These are phyloP conservation scores for Hermaeophaga mercurialis DNA, from an alignment of 2,888 invertebrate genomes.

Conservation along the genomic window DNA sequence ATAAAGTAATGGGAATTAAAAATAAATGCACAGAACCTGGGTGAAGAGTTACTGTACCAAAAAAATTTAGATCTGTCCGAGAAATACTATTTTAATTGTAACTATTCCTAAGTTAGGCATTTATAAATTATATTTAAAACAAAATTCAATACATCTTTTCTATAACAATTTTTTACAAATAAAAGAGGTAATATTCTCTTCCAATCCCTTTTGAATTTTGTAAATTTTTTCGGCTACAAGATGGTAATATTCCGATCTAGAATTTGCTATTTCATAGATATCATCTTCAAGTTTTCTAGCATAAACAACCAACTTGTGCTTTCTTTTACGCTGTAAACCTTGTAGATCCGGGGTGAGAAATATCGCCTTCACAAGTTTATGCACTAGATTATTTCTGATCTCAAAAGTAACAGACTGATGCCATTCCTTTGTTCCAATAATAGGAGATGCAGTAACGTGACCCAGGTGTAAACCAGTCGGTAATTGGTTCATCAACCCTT, in stretches of 20 bases:
- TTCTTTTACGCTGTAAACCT: constrained; percentile 93
- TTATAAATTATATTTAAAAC: no score
- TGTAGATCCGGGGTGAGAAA: constrained; percentile 98
- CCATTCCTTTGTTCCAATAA: constrained; percentile 93
- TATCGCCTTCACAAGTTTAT: constrained; percentile 99
- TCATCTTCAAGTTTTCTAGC: constrained; percentile 99
- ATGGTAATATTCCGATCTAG: constrained; percentile 97
- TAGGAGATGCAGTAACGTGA: constrained; percentile 79
- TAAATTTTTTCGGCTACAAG: constrained; percentile 98
- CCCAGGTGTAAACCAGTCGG: constrained; percentile 69
- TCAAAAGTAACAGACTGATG: constrained; percentile 96
- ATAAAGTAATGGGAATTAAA: no score
- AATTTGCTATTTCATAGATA: constrained; percentile 99
- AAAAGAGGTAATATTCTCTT: no score
- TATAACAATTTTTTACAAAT: no score
- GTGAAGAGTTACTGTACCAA: no score
- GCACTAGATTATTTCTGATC: constrained; percentile 97
- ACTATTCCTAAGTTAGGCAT: no score
- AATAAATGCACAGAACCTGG: no score
- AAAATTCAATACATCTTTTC: no score
- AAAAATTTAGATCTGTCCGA: no score
- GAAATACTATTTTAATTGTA: no score
- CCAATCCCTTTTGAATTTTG: constrained; percentile 97
- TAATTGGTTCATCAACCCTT: constrained; percentile 49
- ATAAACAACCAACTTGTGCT: constrained; percentile 97